Conservation (phyloP, 2,797 vertebrate species). For the Phrynocephalus guinanensis region DNA sequence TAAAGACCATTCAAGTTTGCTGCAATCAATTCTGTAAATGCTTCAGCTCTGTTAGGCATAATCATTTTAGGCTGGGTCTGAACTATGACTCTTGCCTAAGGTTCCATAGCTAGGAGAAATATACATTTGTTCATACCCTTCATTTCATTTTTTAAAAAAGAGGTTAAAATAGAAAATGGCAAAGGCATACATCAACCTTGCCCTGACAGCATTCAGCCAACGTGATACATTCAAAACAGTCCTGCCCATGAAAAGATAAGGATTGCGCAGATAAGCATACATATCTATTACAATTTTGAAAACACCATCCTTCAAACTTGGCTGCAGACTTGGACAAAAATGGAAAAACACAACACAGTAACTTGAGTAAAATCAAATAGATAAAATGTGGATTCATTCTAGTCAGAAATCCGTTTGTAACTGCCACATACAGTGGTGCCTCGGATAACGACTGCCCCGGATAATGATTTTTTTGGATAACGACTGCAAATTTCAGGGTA, state of each 20-base stretch:
- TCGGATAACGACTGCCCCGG: no score
- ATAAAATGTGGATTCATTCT: not conserved
- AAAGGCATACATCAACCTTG: not conserved
- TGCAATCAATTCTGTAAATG: no score
- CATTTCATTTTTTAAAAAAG: not conserved
- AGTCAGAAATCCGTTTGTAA: constrained; percentile 18
- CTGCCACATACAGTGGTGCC: not conserved
- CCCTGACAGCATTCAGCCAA: not conserved
- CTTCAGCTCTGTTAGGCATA: not conserved
- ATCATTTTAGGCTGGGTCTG: not conserved
- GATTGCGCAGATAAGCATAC: not conserved
- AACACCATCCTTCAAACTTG: not conserved
- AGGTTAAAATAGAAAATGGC: not conserved
- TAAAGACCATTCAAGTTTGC: not conserved
- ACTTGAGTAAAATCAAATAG: not conserved
- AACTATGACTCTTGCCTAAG: not conserved
- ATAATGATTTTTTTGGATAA: no score
- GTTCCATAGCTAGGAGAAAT: not conserved
- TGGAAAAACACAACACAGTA: not conserved
- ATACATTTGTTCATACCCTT: not conserved
- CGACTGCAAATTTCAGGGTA: no score
- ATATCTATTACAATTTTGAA: constrained; percentile 19
- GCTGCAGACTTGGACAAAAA: not conserved
- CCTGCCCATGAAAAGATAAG: not conserved
- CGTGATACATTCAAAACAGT: not conserved